A percentile compares a stretch with the other conserved stretches of the same genome.
Conservation (phyloP, 2,113 vertebrate species). For the Nibea coibor region DNA sequence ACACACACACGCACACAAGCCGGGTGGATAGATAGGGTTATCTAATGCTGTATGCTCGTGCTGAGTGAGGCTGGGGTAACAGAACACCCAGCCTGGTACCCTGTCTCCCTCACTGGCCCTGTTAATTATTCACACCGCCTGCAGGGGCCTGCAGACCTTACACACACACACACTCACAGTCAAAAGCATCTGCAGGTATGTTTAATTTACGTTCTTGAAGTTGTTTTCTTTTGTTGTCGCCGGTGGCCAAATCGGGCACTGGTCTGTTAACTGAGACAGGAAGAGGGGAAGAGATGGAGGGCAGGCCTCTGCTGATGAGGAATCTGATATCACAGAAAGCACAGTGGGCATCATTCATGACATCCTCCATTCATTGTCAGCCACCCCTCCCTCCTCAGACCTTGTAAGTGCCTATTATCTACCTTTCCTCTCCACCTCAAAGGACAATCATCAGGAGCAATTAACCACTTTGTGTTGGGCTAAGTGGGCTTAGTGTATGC, state of each 20-base stretch:
- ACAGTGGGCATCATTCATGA: slow-evolving; percentile 59
- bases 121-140: slow-evolving; percentile 79
- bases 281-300: slow-evolving; percentile 15
- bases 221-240: slow-evolving; percentile 66
- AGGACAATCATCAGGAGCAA: slow-evolving; percentile 40
- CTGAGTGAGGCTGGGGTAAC: slow-evolving; percentile 75
- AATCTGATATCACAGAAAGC: slow-evolving; percentile 62
- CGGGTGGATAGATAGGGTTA: slow-evolving; percentile 63
- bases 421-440: slow-evolving; percentile 34
- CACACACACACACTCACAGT: slow-evolving; percentile 21
- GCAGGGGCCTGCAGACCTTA: slow-evolving; percentile 61
- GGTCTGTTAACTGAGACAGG: slow-evolving; percentile 58
- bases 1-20: slow-evolving; percentile 29
- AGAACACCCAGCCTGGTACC: slow-evolving; percentile 72
- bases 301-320: slow-evolving; percentile 32
- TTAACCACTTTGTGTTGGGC: slow-evolving; percentile 56
- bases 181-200: slow-evolving; percentile 64
- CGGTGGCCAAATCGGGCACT: slow-evolving; percentile 51
- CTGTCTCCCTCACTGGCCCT: slow-evolving; percentile 62
- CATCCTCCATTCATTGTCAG: slow-evolving; percentile 45
- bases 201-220: slow-evolving; percentile 69
- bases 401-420: slow-evolving; percentile 56
- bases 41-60: slow-evolving; percentile 70
- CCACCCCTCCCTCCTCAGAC: slow-evolving; percentile 51
- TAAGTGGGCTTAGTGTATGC: slow-evolving; percentile 47